phyloP scores from a whole-genome alignment of 2,113 vertebrate species.

The Chlamydotis undulata region DNA sequence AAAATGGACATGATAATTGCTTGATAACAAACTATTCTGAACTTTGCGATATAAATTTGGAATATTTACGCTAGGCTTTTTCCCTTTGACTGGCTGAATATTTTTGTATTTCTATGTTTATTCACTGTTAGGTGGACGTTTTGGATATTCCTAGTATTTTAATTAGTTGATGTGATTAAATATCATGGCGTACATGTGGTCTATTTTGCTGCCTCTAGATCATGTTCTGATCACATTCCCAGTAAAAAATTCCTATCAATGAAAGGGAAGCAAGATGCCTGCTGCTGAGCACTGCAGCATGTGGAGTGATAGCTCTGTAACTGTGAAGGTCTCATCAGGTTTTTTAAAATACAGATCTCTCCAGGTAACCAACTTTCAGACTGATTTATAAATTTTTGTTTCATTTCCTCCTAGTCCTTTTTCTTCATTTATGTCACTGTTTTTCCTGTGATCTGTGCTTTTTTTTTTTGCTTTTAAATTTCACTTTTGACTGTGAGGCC shows the following conservation, averaged over 20 bases:
- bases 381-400: background rate
- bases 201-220: background rate
- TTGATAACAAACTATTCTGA: background rate
- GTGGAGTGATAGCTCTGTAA: background rate
- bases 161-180: background rate
- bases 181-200: fast-evolving
- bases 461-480: background rate
- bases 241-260: background rate
- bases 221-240: background rate
- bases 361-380: background rate
- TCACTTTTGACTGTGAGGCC: background rate
- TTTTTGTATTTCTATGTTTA: background rate
- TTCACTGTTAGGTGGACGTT: background rate
- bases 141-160: background rate
- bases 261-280: background rate
- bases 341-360: background rate
- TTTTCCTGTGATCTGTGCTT: background rate
- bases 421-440: background rate
- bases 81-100: background rate
- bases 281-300: background rate
- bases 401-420: background rate
- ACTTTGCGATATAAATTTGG: background rate
- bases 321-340: background rate
- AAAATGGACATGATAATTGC: background rate
- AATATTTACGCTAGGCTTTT: background rate